Base-by-base conservation (phyloP, 2,113 vertebrate genomes). In the Piprites chloris region DNA sequence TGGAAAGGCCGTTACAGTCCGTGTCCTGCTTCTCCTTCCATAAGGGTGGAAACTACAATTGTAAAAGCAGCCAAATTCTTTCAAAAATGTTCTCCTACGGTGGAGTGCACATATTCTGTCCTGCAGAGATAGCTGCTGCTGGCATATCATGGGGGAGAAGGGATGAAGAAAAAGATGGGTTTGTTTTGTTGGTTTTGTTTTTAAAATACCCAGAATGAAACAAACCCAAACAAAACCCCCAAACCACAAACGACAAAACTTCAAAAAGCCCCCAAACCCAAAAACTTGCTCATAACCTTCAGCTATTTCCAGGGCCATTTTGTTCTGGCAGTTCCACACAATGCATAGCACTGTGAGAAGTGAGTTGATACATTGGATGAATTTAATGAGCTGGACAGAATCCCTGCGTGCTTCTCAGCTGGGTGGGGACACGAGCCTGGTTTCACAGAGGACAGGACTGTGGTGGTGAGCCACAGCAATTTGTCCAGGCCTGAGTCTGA, bases 61-160 rank as follows among this genome's bases (percentile, higher is more conserved):
- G 55, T 28, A 21, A 67, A 67, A 74, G 65, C 59, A 71, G 55
- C 13, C 39, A 39, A 61, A 26, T 21, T 72, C 37, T 67, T 47
- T 55, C 42, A 4, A 17, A 78, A 28, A 28, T n/a, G 7, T 30
- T 41, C 32, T 81, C 26, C 59, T 50, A 2, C 12, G 5, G 16
- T 58, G 35, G 18, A 27, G 16, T 82, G 27, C 27, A 21, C 7
- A 3, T 47, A 22, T 14, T 47, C 50, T 77, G n/a, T 74, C 15
- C 37, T 21, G 17, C 27, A 41, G 56, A 91, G 61, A 33, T 21
- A 20, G 26, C 30, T 55, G 52, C 47, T 74, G n/a, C 33, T 87
- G 69, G 12, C 7, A 4, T 9, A 21, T 35, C 5, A 4, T 10
- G 9, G 8, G 2, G 7, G 5, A 3, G 8, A 2, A 12, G 3